Evolutionary conservation across 2,797 vertebrate genomes (phyloP), one percentile per base, ranked within the genome.

Genomic region (Ficedula albicollis): DNA sequence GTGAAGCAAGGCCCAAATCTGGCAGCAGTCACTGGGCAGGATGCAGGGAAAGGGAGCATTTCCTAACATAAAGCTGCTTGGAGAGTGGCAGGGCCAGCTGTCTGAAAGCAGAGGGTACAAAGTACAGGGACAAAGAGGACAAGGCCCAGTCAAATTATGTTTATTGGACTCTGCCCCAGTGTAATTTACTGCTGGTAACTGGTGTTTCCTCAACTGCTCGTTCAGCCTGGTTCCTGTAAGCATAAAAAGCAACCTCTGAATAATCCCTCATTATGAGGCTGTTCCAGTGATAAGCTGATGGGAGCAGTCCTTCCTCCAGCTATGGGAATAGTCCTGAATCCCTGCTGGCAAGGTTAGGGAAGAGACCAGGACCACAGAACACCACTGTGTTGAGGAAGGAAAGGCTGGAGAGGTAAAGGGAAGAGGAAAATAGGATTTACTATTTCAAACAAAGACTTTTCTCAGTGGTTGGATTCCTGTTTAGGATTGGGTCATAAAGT

Each of bases 121-220:
- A 92, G 95, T 80, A 51, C 87, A 6, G n/a, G 56, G 87, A 48
- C 59, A 73, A 8, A 87, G 75, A 21, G 68, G 89, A 69, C 44
- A 6, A 74, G 67, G 87, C 91, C 41, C 56, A 51, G 68, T 30
- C 66, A 19, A 39, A 58, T 15, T 9, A 23, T 74, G 21, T 59
- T 72, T 22, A 25, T 52, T 93, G 95, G 79, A 89, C 92, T 91
- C 91, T 96, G 90, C 86, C 70, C 93, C 1, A 0, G 3, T 13
- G 7, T 44, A 49, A 49, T 76, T 87, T 79, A 51, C 32, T 80
- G 82, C 34, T 73, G 1, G 4, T 58, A 73, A 73, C 51, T 46
- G 36, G 51, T 41, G 26, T 41, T 90, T 83, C 85, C 43, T 70
- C 84, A 83, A 21, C 66, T 77, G 72, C 29, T 81, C 0, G 0